phyloP scores from a whole-genome alignment of 2,888 invertebrate species.

The Prionchulus punctatus region DNA sequence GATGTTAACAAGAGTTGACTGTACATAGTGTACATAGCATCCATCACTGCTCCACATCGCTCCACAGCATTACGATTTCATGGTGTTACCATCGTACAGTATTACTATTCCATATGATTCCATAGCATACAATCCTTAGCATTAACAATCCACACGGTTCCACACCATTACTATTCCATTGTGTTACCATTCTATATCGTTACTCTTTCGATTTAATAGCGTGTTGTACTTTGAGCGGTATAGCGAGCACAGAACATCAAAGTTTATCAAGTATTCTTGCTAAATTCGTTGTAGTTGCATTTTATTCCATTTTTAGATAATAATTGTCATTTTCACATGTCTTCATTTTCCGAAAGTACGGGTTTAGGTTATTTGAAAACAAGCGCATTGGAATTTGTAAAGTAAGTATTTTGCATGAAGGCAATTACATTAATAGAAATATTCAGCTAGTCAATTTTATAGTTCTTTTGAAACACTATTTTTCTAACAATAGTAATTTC shows the following conservation, averaged over 20 bases:
- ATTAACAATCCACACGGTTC: too few relatives aligned
- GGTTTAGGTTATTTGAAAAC: conserved; percentile 88
- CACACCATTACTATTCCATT: too few relatives aligned
- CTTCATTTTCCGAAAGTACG: conserved; percentile 92
- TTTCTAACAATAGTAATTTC: conserved; percentile 10
- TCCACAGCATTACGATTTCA: too few relatives aligned
- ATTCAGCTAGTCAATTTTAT: too few relatives aligned
- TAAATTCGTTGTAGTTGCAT: not conserved
- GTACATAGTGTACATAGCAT: too few relatives aligned
- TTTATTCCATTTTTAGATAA: conserved; percentile 50
- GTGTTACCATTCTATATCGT: too few relatives aligned
- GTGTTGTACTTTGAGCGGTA: conserved; percentile 7
- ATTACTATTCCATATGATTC: too few relatives aligned
- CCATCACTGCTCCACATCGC: too few relatives aligned
- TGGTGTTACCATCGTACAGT: too few relatives aligned
- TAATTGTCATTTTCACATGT: conserved; percentile 95
- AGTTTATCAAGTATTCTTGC: not conserved
- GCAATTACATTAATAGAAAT: not conserved
- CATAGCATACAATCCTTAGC: too few relatives aligned
- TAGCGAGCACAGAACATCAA: not conserved
- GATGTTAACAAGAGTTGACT: conserved; percentile 1
- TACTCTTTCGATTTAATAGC: too few relatives aligned
- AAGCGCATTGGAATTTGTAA: conserved; percentile 93
- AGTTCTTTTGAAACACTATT: too few relatives aligned
- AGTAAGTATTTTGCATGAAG: conserved; percentile 37